Evolutionary conservation across 37 sponge, comb jelly and placozoan genomes (phyloP).

Genomic region (Ianthella basta): DNA sequence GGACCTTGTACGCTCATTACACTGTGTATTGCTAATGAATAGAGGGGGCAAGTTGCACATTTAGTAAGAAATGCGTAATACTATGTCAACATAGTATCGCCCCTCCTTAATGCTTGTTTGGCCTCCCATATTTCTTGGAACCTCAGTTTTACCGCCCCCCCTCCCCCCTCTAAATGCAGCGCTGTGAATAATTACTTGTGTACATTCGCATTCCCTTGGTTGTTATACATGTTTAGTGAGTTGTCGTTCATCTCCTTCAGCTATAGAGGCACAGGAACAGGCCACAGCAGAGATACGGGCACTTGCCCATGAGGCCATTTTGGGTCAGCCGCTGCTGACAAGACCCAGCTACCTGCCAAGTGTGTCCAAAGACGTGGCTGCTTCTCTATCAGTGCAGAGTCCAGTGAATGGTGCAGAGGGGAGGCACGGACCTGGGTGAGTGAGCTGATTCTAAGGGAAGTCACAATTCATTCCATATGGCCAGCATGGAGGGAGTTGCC

Average conservation of each 20-base stretch:
- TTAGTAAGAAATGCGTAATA: neutral
- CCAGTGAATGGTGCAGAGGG: neutral
- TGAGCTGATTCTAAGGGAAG: neutral
- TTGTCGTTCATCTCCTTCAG: no score
- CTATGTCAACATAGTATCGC: neutral
- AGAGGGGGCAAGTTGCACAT: neutral
- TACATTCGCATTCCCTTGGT: neutral
- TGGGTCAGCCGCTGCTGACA: neutral
- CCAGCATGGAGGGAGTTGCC: no score
- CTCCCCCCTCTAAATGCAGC: neutral
- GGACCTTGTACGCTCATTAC: neutral
- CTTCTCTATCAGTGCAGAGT: neutral
- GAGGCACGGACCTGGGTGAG: neutral
- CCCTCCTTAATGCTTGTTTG: neutral
- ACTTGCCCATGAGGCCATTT: neutral
- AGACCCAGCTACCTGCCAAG: constrained; percentile 16
- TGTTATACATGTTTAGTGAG: no score
- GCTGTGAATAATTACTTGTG: neutral
- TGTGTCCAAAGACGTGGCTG: neutral
- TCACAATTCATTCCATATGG: no score
- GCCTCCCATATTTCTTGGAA: neutral
- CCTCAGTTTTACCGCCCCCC: neutral
- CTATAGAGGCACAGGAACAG: constrained; percentile 41
- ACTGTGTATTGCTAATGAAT: neutral
- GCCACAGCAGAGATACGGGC: constrained; percentile 34